phyloP scores from a whole-genome alignment of 2,797 vertebrate species.

The Megalops cyprinoides region DNA sequence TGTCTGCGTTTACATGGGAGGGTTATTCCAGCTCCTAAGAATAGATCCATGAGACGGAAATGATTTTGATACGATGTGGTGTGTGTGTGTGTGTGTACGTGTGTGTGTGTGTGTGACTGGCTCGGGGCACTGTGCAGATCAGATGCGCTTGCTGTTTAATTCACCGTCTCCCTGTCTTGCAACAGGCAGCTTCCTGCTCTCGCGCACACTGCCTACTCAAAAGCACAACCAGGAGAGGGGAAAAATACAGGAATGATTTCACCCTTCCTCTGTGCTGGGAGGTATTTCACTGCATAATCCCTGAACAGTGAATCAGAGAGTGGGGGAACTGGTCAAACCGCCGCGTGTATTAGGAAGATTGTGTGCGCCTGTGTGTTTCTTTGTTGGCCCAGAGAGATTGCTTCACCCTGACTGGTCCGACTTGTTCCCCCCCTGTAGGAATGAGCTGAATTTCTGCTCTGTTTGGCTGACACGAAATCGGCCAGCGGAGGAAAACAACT shows the following conservation, averaged over 20 bases:
- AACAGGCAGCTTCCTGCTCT: constrained; percentile 60
- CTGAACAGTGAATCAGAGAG: neutral
- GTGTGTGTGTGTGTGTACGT: neutral
- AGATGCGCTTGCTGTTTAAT: constrained; percentile 75
- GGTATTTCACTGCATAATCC: no score
- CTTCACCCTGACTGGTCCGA: constrained; percentile 12
- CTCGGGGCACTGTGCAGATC: constrained; percentile 69
- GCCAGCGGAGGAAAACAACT: no score
- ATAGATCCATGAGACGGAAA: constrained; percentile 71
- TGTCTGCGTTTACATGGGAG: constrained; percentile 26
- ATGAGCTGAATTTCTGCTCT: neutral
- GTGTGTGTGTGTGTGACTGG: constrained; percentile 45
- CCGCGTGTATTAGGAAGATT: neutral
- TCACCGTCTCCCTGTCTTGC: constrained; percentile 59
- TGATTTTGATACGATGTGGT: constrained; percentile 30
- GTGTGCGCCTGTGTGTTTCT: constrained; percentile 25
- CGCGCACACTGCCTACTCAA: neutral
- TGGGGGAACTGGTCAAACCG: neutral
- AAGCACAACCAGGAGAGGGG: no score
- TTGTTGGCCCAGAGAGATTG: constrained; percentile 11
- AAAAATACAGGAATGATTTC: neutral
- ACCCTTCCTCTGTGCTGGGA: no score
- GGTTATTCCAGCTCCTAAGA: constrained; percentile 68
- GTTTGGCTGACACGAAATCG: neutral
- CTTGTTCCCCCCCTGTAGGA: constrained; percentile 6